phyloP scores from a whole-genome alignment of 2,797 vertebrate species.

The Valencia hispanica region DNA sequence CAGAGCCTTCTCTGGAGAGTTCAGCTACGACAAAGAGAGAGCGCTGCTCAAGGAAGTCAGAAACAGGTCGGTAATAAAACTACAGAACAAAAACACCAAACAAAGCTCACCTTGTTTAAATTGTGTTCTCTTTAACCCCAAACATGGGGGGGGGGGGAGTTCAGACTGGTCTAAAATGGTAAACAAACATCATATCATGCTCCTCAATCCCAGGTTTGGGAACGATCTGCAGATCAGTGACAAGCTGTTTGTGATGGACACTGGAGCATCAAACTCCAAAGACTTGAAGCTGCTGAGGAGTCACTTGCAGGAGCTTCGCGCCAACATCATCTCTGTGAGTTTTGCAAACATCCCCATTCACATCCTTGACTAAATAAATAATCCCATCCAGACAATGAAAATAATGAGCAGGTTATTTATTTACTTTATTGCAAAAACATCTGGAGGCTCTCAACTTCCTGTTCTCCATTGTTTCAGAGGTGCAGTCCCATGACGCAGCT shows the following conservation, averaged over 20 bases:
- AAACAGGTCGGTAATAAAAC: conserved; percentile 82
- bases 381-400: too few species aligned
- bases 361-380: too few species aligned
- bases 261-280: conserved; percentile 93
- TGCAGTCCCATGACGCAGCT: conserved; percentile 90
- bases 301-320: conserved; percentile 92
- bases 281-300: conserved; percentile 93
- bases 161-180: not conserved
- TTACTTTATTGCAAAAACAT: too few species aligned
- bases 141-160: not conserved
- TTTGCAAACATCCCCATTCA: not conserved
- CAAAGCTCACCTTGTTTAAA: too few species aligned
- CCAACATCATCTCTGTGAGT: conserved; percentile 89
- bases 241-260: conserved; percentile 92
- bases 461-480: conserved; percentile 69
- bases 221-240: conserved; percentile 93
- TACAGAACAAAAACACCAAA: not conserved
- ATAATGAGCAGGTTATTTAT: too few species aligned
- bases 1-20: conserved; percentile 90
- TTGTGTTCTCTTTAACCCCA: not conserved
- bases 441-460: not conserved
- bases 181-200: not conserved
- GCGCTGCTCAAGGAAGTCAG: conserved; percentile 90
- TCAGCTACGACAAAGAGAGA: conserved; percentile 91
- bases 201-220: conserved; percentile 85